These are phyloP conservation scores for Sabellastarte sp. DNA, from an alignment of 2,888 invertebrate genomes.

Conservation along the genomic window DNA sequence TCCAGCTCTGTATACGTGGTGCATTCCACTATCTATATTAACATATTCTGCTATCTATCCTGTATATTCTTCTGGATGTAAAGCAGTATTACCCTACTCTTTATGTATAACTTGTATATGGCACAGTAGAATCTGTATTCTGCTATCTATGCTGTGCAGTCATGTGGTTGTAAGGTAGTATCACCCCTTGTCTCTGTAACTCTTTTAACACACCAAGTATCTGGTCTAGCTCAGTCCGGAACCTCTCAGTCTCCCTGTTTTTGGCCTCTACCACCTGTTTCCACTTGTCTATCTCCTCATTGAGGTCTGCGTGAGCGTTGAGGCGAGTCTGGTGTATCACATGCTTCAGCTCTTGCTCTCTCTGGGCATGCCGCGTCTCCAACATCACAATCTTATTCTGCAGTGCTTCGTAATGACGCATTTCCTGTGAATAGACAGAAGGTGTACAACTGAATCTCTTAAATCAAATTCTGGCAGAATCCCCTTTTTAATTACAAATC, in stretches of 20 bases:
- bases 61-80: too few relatives aligned
- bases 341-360: slow-evolving; percentile 49
- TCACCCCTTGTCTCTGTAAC: slow-evolving; percentile 54
- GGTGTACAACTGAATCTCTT: neutral
- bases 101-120: too few relatives aligned
- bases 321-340: slow-evolving; percentile 34
- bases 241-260: slow-evolving; percentile 53
- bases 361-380: slow-evolving; percentile 43
- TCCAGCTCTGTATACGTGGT: too few relatives aligned
- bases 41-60: too few relatives aligned
- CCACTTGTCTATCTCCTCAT: slow-evolving; percentile 50
- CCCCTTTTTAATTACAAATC: too few relatives aligned
- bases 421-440: slow-evolving; percentile 43
- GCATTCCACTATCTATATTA: too few relatives aligned
- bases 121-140: too few relatives aligned
- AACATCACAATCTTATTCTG: slow-evolving; percentile 50
- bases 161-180: slow-evolving; percentile 43
- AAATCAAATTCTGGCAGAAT: neutral
- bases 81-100: too few relatives aligned
- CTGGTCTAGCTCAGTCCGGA: slow-evolving; percentile 54
- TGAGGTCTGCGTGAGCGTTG: slow-evolving; percentile 36
- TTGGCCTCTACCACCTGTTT: slow-evolving; percentile 48
- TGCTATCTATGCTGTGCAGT: too few relatives aligned
- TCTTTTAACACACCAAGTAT: slow-evolving; percentile 52
- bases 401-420: slow-evolving; percentile 54